Conservation (phyloP, 2,888 invertebrate species). For the Drosophila antonietae region DNA sequence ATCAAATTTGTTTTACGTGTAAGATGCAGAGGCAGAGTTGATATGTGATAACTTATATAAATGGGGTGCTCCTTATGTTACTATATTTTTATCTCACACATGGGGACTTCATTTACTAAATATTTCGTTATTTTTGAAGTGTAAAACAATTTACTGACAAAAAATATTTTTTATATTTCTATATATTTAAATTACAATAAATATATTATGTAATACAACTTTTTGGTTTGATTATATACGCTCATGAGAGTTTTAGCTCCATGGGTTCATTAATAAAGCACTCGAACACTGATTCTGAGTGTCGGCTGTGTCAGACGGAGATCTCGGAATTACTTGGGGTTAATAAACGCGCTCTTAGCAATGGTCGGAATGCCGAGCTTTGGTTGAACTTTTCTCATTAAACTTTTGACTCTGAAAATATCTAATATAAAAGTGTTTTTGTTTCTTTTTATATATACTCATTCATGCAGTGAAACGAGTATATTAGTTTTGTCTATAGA, state of each 20-base stretch:
- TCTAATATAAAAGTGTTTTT: conserved; percentile 30
- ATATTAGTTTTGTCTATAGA: background rate
- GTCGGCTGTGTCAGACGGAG: conserved; percentile 1
- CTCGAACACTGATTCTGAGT: background rate
- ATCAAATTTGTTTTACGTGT: background rate
- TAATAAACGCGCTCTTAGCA: conserved; percentile 61
- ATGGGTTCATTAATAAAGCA: background rate
- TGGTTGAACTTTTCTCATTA: conserved; percentile 74
- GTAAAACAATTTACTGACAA: background rate
- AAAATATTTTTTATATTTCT: too few species aligned
- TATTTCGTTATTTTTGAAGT: background rate
- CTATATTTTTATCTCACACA: background rate
- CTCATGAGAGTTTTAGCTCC: background rate
- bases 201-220: background rate
- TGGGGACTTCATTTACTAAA: background rate
- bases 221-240: background rate
- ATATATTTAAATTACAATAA: background rate
- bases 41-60: background rate
- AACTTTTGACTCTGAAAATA: conserved; percentile 62
- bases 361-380: conserved; percentile 29
- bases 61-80: background rate
- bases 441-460: conserved; percentile 39
- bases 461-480: background rate
- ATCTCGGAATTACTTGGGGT: conserved; percentile 54
- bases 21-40: background rate